Evolutionary conservation across 2,797 vertebrate species (phyloP), one percentile per base, ranked within the genome.

Genomic region (Heterohyrax brucei): DNA sequence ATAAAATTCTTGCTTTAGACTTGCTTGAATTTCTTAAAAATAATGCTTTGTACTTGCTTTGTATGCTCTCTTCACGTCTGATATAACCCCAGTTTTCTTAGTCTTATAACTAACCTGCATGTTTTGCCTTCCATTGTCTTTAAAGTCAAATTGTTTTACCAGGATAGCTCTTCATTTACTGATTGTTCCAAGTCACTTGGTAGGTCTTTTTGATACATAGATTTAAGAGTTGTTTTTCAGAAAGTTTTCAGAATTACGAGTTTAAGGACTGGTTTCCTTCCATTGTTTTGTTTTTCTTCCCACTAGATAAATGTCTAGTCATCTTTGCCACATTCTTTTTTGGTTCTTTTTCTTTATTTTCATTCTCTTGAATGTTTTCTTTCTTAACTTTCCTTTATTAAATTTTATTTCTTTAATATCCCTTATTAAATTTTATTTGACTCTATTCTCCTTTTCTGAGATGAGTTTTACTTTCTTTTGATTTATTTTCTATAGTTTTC

Each of bases 1-100:
- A 26, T 39, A 50, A 89, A 79, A 61, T 92, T 33, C 61, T 89
- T 62, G 78, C 1, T 9, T 92, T 84, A 46, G 5, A 28, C 46
- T 85, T 72, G 18, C 66, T 86, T 79, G 2, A 86, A n/a, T 77
- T 95, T 9, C 86, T 81, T 89, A 33, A 81, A 86, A 82, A 53
- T 89, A 59, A 3, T 39, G 3, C 24, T 53, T 5, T 62, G 13
- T 68, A 56, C 19, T 81, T 84, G 30, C 22, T n/a, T 81, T 87
- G 26, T 66, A 33, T 78, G 13, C 76, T 78, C 26, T 80, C 19
- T 39, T 61, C 24, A 53, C 53, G 19, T 81, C 56, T 81, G 79
- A 81, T 18, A 81, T 22, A 81, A 59, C 56, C 56, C 56, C 18
- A 18, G 18, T 59, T 59, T 59, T 59, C 56, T 59, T 59, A 59